These are phyloP conservation scores for Artibeus lituratus DNA, from an alignment of 2,797 vertebrate species.

Conservation along the genomic window DNA sequence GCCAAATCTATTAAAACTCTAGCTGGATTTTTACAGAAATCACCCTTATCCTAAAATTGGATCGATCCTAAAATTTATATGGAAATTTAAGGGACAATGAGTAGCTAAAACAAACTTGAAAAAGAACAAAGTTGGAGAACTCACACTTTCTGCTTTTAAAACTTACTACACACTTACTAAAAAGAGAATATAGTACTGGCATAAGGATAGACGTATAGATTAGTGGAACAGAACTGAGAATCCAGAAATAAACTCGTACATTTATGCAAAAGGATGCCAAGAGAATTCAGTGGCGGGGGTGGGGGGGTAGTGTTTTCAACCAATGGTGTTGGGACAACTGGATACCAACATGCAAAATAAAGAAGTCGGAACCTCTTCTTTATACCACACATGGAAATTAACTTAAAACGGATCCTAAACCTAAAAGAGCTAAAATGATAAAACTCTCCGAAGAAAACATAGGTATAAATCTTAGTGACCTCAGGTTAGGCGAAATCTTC, in stretches of 20 bases:
- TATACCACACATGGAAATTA: neutral
- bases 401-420: neutral
- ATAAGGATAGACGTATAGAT: neutral
- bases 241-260: slow-evolving; percentile 12
- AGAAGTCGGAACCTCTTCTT: neutral
- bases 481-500: neutral
- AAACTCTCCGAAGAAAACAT: neutral
- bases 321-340: neutral
- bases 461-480: neutral
- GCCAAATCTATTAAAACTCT: neutral
- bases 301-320: neutral
- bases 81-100: slow-evolving; percentile 20
- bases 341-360: neutral
- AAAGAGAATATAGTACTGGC: neutral
- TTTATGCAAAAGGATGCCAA: neutral
- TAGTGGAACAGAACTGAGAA: neutral
- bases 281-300: neutral
- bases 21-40: slow-evolving; percentile 16
- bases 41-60: slow-evolving; percentile 24
- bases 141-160: neutral
- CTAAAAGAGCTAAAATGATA: neutral
- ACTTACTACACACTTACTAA: neutral
- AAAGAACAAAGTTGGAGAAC: slow-evolving; percentile 39
- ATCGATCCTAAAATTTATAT: slow-evolving; percentile 26
- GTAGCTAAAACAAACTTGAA: slow-evolving; percentile 25